Conservation (phyloP, 64 coral and sea anemone genomes). For the Montipora capricornis region DNA sequence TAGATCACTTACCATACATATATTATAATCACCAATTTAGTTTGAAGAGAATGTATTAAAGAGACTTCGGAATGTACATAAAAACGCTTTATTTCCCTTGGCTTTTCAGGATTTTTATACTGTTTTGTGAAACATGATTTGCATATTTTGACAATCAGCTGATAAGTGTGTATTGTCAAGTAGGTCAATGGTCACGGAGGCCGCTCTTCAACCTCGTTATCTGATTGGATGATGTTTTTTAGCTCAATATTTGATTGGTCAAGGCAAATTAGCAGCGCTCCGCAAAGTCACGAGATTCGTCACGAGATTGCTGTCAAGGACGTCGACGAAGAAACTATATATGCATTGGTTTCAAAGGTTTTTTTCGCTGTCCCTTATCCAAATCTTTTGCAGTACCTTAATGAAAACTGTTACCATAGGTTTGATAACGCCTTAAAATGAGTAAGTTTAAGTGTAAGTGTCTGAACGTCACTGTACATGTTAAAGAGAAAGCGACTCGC, state of each 20-base stretch:
- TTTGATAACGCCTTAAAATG: conserved; percentile 32
- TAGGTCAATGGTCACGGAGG: not conserved
- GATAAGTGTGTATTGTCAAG: not conserved
- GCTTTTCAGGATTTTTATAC: too few relatives aligned
- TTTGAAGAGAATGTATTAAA: too few relatives aligned
- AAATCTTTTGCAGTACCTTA: not conserved
- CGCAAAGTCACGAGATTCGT: conserved; percentile 64
- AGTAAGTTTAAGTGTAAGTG: conserved; percentile 84
- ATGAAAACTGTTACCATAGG: not conserved
- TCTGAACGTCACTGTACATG: conserved; percentile 86
- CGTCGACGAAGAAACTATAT: not conserved
- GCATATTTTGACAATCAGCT: conserved; percentile 33
- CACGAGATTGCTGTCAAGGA: conserved; percentile 52
- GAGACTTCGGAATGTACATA: too few relatives aligned
- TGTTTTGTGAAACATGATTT: too few relatives aligned
- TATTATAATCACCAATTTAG: too few relatives aligned
- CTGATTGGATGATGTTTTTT: conserved; percentile 18
- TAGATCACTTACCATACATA: too few relatives aligned
- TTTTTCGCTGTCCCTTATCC: not conserved
- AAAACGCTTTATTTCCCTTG: too few relatives aligned
- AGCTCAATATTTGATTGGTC: not conserved
- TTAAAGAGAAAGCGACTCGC: conserved; percentile 69
- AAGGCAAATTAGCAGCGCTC: not conserved
- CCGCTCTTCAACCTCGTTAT: not conserved
- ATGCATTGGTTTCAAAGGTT: not conserved